Evolutionary conservation across 2,797 vertebrate species (phyloP).

Genomic region (Chromis chromis): DNA sequence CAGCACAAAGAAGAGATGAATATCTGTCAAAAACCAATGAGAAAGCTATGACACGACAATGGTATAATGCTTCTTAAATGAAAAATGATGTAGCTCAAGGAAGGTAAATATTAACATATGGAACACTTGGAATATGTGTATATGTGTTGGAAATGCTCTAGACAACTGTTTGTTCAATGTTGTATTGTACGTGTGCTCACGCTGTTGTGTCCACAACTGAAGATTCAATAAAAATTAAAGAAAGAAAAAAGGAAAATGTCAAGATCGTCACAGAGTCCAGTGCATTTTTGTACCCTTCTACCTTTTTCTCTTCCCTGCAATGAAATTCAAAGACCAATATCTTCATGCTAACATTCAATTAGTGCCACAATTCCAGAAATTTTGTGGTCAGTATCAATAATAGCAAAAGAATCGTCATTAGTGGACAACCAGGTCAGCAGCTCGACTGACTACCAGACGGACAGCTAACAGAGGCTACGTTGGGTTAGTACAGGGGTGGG

Average conservation of each 20-base stretch:
- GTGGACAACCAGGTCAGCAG: too few relatives aligned
- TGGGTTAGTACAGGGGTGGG: too few relatives aligned
- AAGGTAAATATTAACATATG: background rate
- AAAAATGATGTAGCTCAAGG: background rate
- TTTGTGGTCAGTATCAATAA: too few relatives aligned
- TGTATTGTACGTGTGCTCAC: slow-evolving; percentile 24
- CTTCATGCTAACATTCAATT: too few relatives aligned
- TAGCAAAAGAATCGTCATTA: too few relatives aligned
- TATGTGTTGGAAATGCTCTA: slow-evolving; percentile 20
- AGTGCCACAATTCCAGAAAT: too few relatives aligned
- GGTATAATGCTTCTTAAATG: background rate
- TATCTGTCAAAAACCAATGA: background rate
- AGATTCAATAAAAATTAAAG: slow-evolving; percentile 1
- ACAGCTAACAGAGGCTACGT: too few relatives aligned
- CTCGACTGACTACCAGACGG: too few relatives aligned
- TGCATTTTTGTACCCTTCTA: background rate
- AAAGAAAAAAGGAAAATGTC: background rate
- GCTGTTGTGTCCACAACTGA: slow-evolving; percentile 17
- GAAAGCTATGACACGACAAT: background rate
- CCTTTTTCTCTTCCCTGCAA: background rate
- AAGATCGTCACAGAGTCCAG: background rate
- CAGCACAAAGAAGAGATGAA: background rate
- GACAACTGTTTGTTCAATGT: slow-evolving; percentile 25
- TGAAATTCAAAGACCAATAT: background rate
- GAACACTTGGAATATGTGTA: slow-evolving; percentile 27